Base-by-base conservation (phyloP, 2,888 invertebrate genomes). In the Labia minor region DNA sequence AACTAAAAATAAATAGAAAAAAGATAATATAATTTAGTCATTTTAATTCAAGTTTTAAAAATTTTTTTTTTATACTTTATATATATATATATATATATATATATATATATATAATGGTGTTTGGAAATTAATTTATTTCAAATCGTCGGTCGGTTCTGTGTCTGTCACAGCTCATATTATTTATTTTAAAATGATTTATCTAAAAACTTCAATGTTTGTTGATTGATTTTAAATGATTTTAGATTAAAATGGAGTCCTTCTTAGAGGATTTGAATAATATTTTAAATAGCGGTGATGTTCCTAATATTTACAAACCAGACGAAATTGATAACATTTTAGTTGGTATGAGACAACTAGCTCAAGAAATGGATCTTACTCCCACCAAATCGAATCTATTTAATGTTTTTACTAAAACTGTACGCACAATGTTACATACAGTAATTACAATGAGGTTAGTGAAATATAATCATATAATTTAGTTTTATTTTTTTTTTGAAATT, bases 241-340 rank as follows among this genome's bases (percentile, higher is more conserved):
- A 94, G 85, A 91, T 94, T 65, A 93, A 92, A 82, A 85, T 87
- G 78, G 93, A 93, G 74, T 84, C 88, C 0, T 94, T 93, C 77
- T 80, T 94, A 65, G 93, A 94, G 76, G 94, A 95, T 73, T 80
- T 95, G 63, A 94, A 93, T 78, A 93, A 92, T 74, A 82, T 95
- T 65, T 76, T 95, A 20, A 93, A 92, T 75, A 89, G 90, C 10
- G 94, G 94, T 0, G 93, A 94, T 76, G 91, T 94, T 1, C 93
- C 94, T 0, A 94, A 92, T 74, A 86, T 94, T 19, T 94, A 89
- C 76, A 86, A 89, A 66, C 82, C 86, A 1, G 94, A 95, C 71
- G 94, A 94, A 74, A 74, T 88, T 65, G 91, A 92, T 71, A 82
- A 80, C 73, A 88, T 90, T 70, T 89, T 81, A 77, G 83, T 85